phyloP scores from a whole-genome alignment of 2,113 vertebrate genomes.

The Pterocles burchelli region DNA sequence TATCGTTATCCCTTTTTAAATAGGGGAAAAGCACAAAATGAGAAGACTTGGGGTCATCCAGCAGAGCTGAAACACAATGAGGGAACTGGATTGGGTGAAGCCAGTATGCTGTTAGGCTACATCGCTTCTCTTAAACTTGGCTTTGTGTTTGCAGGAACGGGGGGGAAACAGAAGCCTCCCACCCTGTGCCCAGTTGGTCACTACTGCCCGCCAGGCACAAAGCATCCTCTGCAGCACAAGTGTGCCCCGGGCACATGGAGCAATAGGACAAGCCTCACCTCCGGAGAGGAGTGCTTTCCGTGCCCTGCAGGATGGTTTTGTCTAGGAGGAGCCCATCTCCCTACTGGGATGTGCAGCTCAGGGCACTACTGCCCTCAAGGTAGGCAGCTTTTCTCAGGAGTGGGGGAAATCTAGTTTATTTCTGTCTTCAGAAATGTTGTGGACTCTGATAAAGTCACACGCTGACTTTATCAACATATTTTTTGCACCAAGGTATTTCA shows the following conservation, averaged over 20 bases:
- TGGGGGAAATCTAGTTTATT: accelerated
- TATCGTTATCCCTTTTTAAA: not conserved
- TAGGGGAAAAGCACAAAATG: not conserved
- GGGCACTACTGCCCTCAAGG: conserved; percentile 88
- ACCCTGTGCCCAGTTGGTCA: conserved; percentile 82
- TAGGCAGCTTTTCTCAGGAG: not conserved
- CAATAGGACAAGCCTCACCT: conserved; percentile 74
- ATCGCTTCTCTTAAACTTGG: accelerated
- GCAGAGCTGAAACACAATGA: not conserved
- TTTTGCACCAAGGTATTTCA: not conserved
- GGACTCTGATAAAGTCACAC: accelerated
- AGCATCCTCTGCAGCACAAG: conserved; percentile 82
- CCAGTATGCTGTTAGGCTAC: accelerated
- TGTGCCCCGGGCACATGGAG: conserved; percentile 89
- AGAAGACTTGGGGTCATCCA: accelerated
- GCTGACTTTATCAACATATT: accelerated
- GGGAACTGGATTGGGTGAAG: accelerated
- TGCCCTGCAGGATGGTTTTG: conserved; percentile 88
- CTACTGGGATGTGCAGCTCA: conserved; percentile 82
- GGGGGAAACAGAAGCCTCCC: conserved; percentile 83
- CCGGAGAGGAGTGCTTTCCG: conserved; percentile 66
- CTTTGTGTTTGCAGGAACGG: conserved; percentile 68
- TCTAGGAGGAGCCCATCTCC: conserved; percentile 71
- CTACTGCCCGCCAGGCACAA: conserved; percentile 86
- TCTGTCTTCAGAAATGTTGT: not conserved